Evolutionary conservation across 2,888 invertebrate species (phyloP), one percentile per base, ranked within the genome.

Genomic region (Agrilus mali): DNA sequence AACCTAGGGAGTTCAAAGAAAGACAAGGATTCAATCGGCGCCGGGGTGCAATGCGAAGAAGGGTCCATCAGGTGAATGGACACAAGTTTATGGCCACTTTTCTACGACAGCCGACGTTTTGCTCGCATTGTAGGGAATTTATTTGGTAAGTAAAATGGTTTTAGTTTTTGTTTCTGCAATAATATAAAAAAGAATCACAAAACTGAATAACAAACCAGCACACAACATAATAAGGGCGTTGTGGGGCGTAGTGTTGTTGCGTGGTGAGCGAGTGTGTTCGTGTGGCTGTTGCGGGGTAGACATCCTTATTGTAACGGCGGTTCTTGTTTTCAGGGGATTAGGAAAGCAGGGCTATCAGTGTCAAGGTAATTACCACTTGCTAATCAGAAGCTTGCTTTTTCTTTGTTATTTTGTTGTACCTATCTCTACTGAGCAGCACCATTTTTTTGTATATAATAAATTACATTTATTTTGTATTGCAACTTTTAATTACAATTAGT

Each of bases 71-170:
- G 75, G 84, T 83, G 59, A 95, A 89, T 70, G 97, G 96, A 38
- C 98, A 98, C 77, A 98, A 98, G 74, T 99, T 98, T 72, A 97
- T 98, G 97, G 97, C 97, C 53, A 96, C 97, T 52, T 95, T 94
- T 72, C 79, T 98, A 60, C 80, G 94, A 41, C 98, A 99, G 71
- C 97, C 97, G 53, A 97, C 97, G 57, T 99, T 98, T 75, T 99
- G 98, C 78, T 95, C 95, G 63, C 94, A 96, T 73, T 98, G 98
- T 74, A 82, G 88, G 57, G 95, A 96, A 72, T 98, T 98, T 71
- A 97, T 98, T 67, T 97, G 97, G 97, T 93, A 68, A 73, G 78
- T 69, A 40, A 40, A 27, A 10, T 27, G 2, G 10, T 10, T 17
- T n/a, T n/a, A 43, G 50, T 47, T 48, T 31, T 10, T 33, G 37